phyloP scores from a whole-genome alignment of 2,888 invertebrate genomes.

The Anoplius nigerrimus region DNA sequence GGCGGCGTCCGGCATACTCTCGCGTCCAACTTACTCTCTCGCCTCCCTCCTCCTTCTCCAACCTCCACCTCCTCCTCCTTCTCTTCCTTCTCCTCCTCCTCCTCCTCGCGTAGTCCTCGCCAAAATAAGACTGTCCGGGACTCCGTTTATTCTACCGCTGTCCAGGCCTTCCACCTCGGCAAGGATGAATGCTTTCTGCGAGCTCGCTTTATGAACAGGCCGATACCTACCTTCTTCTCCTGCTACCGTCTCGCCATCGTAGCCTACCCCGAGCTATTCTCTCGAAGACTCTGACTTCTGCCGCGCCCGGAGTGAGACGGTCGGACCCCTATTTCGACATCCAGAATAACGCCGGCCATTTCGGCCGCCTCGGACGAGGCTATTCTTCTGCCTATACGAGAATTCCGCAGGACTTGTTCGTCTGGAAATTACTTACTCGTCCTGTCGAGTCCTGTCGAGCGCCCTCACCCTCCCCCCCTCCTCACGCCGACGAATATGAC shows the following conservation, averaged over 20 bases:
- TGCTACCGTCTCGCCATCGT: constrained; percentile 23
- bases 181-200: constrained; percentile 60
- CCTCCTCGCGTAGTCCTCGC: constrained; percentile 56
- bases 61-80: constrained; percentile 29
- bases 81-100: constrained; percentile 35
- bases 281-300: not conserved
- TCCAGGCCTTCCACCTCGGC: constrained; percentile 56
- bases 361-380: too few species aligned
- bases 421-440: too few species aligned
- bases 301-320: too few species aligned
- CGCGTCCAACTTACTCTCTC: too few species aligned
- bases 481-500: too few species aligned
- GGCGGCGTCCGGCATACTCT: too few species aligned
- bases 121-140: constrained; percentile 66
- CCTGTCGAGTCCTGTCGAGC: too few species aligned
- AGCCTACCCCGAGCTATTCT: not conserved
- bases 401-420: too few species aligned
- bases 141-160: constrained; percentile 61
- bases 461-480: too few species aligned
- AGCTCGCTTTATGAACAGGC: constrained; percentile 50
- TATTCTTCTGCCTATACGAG: too few species aligned
- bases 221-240: constrained; percentile 16
- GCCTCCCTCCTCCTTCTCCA: too few species aligned
- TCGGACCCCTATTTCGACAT: not conserved
- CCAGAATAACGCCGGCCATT: not conserved